A percentile compares a stretch with the other conserved stretches of the same genome.
Conservation (phyloP, 2,888 invertebrate genomes). For the Julus scandinavius region DNA sequence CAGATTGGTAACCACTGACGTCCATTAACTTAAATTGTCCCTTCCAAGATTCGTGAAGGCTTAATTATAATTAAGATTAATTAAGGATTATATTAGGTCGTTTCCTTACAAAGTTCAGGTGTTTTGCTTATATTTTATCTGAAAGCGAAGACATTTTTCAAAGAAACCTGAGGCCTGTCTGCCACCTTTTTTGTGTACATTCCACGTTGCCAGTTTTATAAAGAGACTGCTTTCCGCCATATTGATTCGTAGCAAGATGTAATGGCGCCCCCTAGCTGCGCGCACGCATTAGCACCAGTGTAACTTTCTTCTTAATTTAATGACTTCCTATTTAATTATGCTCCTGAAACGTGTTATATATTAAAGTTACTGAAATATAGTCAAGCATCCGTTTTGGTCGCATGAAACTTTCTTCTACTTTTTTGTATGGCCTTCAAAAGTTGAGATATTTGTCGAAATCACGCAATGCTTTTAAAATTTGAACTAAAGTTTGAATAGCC, state of each 20-base stretch:
- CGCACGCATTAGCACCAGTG: not conserved
- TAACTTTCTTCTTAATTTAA: not conserved
- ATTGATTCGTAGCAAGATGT: not conserved
- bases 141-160: not conserved
- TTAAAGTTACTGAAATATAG: not conserved
- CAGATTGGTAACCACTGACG: not conserved
- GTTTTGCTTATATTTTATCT: not conserved
- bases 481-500: not conserved
- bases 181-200: not conserved
- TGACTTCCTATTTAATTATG: slow-evolving; percentile 8
- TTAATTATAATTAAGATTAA: not conserved
- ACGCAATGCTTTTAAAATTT: not conserved
- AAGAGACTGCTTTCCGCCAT: not conserved
- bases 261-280: slow-evolving; percentile 2
- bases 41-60: no score
- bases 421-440: not conserved
- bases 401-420: not conserved
- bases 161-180: not conserved
- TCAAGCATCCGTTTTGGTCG: not conserved
- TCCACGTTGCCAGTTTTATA: not conserved
- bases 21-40: no score
- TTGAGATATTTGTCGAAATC: not conserved
- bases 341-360: not conserved
- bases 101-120: not conserved
- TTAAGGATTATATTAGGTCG: not conserved